phyloP scores from a whole-genome alignment of 2,797 vertebrate species.

The Anisognathus igniventris region DNA sequence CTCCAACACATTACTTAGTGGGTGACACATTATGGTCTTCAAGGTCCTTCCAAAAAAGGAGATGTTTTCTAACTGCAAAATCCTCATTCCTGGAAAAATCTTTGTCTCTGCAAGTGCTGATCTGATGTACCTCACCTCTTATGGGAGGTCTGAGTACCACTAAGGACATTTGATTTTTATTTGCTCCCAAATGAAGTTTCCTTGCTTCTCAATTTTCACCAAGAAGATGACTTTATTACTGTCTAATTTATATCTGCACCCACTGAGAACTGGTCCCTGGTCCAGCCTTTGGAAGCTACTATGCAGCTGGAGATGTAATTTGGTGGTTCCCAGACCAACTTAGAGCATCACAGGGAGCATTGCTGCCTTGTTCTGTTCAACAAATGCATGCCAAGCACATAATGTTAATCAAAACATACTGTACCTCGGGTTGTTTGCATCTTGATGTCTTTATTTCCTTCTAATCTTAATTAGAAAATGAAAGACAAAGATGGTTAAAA shows the following conservation, averaged over 20 bases:
- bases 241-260: background rate
- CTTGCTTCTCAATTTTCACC: background rate
- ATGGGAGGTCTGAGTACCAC: background rate
- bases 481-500: conserved; percentile 19
- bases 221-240: background rate
- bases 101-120: background rate
- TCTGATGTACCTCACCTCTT: background rate
- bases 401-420: conserved; percentile 20
- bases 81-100: background rate
- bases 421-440: conserved; percentile 64
- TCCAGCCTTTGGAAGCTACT: background rate
- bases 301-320: background rate
- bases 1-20: background rate
- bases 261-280: background rate
- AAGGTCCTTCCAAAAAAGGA: background rate
- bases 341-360: background rate
- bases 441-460: conserved; percentile 46
- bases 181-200: background rate
- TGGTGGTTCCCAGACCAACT: background rate
- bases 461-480: conserved; percentile 74
- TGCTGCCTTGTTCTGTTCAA: background rate
- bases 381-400: background rate
- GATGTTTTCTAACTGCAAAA: background rate
- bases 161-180: background rate
- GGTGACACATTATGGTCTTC: background rate